Conservation (phyloP, 2,888 invertebrate genomes). For the Cephus sareptanus region DNA sequence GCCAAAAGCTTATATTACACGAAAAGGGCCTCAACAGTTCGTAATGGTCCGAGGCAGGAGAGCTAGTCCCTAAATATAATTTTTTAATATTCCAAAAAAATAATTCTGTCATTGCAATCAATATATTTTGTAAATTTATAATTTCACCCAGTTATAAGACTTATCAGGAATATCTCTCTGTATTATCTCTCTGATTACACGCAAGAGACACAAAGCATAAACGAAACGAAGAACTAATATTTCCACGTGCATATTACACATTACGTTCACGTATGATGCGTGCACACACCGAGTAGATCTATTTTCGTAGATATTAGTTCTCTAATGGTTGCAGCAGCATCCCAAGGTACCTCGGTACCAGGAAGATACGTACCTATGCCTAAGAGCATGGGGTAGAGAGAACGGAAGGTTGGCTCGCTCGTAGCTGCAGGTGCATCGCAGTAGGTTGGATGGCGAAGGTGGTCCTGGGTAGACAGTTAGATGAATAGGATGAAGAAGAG, state of each 20-base stretch:
- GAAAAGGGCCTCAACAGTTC: no score
- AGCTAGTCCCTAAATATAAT: background rate
- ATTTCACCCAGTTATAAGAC: background rate
- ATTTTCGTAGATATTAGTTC: background rate
- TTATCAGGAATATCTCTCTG: background rate
- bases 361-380: background rate
- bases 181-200: background rate
- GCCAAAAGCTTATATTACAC: background rate
- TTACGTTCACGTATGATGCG: no score
- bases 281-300: background rate
- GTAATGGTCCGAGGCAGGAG: no score
- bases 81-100: background rate
- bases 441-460: conserved; percentile 21
- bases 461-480: conserved; percentile 22
- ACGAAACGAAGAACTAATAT: background rate
- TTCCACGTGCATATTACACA: background rate
- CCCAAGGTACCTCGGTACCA: background rate
- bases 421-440: background rate
- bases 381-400: conserved; percentile 3
- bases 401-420: conserved; percentile 11
- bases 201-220: background rate
- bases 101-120: background rate
- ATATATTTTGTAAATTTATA: background rate
- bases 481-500: conserved; percentile 8
- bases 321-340: background rate